Percentiles rank a stretch among this genome's conserved stretches.
These are phyloP conservation scores for Seriola aureovittata DNA, from an alignment of 2,113 vertebrate species.

Conservation along the genomic window DNA sequence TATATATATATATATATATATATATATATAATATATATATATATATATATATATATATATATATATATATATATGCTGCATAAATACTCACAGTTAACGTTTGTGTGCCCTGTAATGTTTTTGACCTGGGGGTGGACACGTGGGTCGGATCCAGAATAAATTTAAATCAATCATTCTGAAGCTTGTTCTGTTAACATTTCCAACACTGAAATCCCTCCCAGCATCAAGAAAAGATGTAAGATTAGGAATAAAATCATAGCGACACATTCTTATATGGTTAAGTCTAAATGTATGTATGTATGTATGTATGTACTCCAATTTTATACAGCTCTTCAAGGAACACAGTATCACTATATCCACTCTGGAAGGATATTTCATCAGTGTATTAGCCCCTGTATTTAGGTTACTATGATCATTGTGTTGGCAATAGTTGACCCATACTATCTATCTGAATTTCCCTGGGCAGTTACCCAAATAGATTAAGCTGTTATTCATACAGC, in stretches of 20 bases:
- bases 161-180: not conserved
- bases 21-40: too few relatives aligned
- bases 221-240: too few relatives aligned
- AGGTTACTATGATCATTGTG: constrained; percentile 20
- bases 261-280: not conserved
- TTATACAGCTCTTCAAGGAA: not conserved
- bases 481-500: not conserved
- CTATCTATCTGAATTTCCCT: constrained; percentile 12
- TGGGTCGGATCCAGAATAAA: too few relatives aligned
- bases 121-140: too few relatives aligned
- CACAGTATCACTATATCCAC: not conserved
- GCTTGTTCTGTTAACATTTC: not conserved
- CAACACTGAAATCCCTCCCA: too few relatives aligned
- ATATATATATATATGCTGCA: too few relatives aligned
- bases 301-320: not conserved
- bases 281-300: not conserved
- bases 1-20: too few relatives aligned
- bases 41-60: too few relatives aligned
- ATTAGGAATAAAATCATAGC: not conserved
- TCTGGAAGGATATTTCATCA: not conserved
- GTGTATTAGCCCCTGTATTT: not conserved
- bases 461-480: constrained; percentile 50
- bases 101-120: too few relatives aligned
- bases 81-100: too few relatives aligned
- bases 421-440: not conserved